A percentile compares a stretch with the other conserved stretches of the same genome.
phyloP scores from a whole-genome alignment of 2,797 vertebrate genomes.

The Anniella stebbinsi region DNA sequence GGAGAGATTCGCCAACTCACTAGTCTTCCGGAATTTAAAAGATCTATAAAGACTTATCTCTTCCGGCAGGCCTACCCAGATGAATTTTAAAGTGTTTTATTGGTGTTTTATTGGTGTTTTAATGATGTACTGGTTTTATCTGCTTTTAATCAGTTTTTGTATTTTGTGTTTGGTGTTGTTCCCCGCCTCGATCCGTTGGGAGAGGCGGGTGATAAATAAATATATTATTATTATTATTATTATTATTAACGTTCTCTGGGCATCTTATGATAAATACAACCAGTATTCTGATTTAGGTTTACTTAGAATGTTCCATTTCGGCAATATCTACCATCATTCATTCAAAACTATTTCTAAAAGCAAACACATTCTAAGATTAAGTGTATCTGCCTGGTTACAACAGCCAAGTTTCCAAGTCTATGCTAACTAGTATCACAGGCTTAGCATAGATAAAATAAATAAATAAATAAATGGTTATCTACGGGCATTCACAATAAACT shows the following conservation, averaged over 20 bases:
- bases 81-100: no score
- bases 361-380: neutral
- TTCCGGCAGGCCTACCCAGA: no score
- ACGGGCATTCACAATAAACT: neutral
- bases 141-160: no score
- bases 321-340: neutral
- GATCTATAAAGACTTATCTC: no score
- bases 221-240: no score
- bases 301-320: neutral
- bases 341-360: neutral
- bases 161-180: no score
- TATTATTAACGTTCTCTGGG: neutral
- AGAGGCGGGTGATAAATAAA: no score
- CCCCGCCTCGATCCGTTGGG: no score
- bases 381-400: conserved; percentile 9
- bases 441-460: conserved; percentile 22
- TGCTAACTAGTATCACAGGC: neutral
- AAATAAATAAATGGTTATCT: conserved; percentile 1
- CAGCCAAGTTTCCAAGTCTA: neutral
- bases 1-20: no score
- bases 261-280: neutral
- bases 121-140: no score
- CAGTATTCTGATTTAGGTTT: neutral
- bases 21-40: no score
- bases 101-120: no score